These are phyloP conservation scores for Drosophila murphyi DNA, from an alignment of 1,140 invertebrate genomes.

Conservation along the genomic window DNA sequence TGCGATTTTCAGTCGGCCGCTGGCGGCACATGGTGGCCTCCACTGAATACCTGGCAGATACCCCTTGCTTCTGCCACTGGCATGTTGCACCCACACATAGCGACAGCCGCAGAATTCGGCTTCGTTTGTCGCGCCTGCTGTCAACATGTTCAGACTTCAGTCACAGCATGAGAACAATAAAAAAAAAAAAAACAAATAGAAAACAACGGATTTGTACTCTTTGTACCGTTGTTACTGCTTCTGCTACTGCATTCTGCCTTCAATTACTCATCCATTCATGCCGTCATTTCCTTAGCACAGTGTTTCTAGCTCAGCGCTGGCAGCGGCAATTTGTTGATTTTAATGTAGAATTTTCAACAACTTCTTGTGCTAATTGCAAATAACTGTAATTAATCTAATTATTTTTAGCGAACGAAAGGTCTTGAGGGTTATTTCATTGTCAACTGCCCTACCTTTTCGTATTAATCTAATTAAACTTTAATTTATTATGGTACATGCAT, in stretches of 20 bases:
- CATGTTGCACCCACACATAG: slow-evolving; percentile 61
- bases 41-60: slow-evolving; percentile 60
- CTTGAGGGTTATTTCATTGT: slow-evolving; percentile 2
- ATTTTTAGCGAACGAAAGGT: slow-evolving; percentile 16
- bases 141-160: slow-evolving; percentile 67
- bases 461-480: neutral
- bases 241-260: slow-evolving; percentile 26
- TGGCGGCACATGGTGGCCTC: slow-evolving; percentile 59
- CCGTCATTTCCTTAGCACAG: slow-evolving; percentile 55
- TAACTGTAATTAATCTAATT: slow-evolving; percentile 47
- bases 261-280: slow-evolving; percentile 74
- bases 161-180: slow-evolving; percentile 70
- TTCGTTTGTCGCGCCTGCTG: slow-evolving; percentile 56
- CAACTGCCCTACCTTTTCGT: neutral
- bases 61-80: slow-evolving; percentile 44
- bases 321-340: slow-evolving; percentile 65
- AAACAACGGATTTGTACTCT: slow-evolving; percentile 27
- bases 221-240: slow-evolving; percentile 9
- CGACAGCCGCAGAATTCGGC: slow-evolving; percentile 12
- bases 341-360: slow-evolving; percentile 49
- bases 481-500: slow-evolving; percentile 15
- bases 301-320: slow-evolving; percentile 29
- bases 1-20: slow-evolving; percentile 70
- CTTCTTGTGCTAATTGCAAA: slow-evolving; percentile 48
- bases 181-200: slow-evolving; percentile 10